These are phyloP conservation scores for Dipus sagitta DNA, from an alignment of 2,797 vertebrate species.

Conservation along the genomic window DNA sequence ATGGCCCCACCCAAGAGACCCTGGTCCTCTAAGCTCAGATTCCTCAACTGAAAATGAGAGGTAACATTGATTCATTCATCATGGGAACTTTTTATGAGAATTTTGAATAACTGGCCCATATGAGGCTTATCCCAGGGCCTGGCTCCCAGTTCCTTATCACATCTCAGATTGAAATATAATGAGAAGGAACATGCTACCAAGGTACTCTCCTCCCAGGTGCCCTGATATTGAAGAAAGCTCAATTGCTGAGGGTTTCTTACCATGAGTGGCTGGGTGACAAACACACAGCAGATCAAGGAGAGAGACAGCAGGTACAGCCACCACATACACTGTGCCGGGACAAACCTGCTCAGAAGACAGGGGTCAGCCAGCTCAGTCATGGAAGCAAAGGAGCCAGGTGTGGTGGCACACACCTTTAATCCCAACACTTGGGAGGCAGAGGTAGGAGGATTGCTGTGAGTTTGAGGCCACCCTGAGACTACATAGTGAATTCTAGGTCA, in stretches of 20 bases:
- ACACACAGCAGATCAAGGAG: slow-evolving; percentile 89
- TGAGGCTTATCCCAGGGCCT: neutral
- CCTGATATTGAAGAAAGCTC: rapidly evolving
- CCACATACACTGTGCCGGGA: slow-evolving; percentile 83
- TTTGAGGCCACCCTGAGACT: too few species aligned
- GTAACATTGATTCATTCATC: too few species aligned
- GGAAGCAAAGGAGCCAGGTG: neutral
- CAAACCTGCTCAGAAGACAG: slow-evolving; percentile 86
- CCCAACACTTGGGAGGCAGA: too few species aligned
- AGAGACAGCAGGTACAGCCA: slow-evolving; percentile 90
- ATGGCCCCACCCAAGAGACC: neutral
- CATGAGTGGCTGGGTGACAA: slow-evolving; percentile 89
- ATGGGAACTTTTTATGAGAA: neutral
- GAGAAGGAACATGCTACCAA: rapidly evolving
- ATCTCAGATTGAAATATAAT: neutral
- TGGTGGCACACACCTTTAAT: too few species aligned
- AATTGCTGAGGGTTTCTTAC: slow-evolving; percentile 60
- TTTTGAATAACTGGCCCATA: neutral
- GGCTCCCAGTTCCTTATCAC: neutral
- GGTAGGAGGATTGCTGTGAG: too few species aligned
- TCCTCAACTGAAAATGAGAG: neutral
- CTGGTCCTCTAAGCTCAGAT: too few species aligned
- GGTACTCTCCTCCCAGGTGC: rapidly evolving
- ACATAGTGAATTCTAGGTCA: too few species aligned
- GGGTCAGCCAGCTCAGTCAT: neutral